Evolutionary conservation across 2,113 vertebrate genomes (phyloP).

Genomic region (Indicator maculatus): DNA sequence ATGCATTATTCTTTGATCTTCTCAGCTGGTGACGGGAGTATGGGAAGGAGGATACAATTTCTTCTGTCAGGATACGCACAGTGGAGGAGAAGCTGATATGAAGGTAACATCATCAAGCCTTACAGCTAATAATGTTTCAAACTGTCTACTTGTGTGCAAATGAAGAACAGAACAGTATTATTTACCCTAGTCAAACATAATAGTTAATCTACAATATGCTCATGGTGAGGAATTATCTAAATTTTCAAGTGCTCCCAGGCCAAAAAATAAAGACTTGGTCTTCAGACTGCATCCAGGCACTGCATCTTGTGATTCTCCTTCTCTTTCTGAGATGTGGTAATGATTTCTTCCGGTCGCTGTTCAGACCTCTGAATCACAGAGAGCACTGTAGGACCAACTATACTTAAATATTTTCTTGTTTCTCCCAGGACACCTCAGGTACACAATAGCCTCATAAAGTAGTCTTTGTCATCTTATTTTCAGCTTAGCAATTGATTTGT

Average conservation of each 20-base stretch:
- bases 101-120: constrained; percentile 77
- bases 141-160: background rate
- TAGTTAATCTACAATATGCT: background rate
- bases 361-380: background rate
- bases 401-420: background rate
- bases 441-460: background rate
- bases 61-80: constrained; percentile 92
- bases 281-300: background rate
- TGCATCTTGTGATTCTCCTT: background rate
- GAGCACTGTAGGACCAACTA: background rate
- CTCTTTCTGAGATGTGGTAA: background rate
- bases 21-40: constrained; percentile 85
- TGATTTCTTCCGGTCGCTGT: background rate
- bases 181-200: background rate
- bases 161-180: background rate
- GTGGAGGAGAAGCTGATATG: constrained; percentile 84
- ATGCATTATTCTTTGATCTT: constrained; percentile 3
- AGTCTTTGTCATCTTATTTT: background rate
- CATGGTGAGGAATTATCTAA: background rate
- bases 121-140: background rate
- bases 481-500: background rate
- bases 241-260: background rate
- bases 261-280: background rate
- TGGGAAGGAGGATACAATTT: constrained; percentile 90
- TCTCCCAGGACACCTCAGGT: background rate